Evolutionary conservation across 2,797 vertebrate genomes (phyloP).

Genomic region (Cyprinella venusta): DNA sequence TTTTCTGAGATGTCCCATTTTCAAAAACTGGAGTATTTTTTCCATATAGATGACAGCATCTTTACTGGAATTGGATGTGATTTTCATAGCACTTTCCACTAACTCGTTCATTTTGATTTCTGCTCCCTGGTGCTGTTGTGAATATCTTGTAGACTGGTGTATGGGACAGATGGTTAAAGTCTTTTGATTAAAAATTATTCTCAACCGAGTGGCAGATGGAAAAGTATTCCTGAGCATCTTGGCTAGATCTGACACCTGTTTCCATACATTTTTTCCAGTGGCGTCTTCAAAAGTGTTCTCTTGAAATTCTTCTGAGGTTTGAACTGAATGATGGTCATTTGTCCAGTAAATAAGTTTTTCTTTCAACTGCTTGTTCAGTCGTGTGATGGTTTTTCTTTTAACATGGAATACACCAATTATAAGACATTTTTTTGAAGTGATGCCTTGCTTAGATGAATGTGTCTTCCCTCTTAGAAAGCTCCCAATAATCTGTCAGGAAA

Average conservation of each 20-base stretch:
- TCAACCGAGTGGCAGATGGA: constrained; percentile 16
- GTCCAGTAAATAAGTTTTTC: background rate
- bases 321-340: background rate
- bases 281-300: background rate
- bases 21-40: constrained; percentile 5
- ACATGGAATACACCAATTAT: constrained; percentile 12
- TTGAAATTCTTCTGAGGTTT: constrained; percentile 7
- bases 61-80: constrained; percentile 5
- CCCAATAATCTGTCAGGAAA: constrained; percentile 3
- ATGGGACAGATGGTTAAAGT: constrained; percentile 35
- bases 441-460: constrained; percentile 11
- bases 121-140: constrained; percentile 7
- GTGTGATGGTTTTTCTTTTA: constrained; percentile 7
- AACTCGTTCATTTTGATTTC: constrained; percentile 6
- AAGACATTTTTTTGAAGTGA: constrained; percentile 9
- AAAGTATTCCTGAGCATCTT: background rate
- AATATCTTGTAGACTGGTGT: constrained; percentile 15
- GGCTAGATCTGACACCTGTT: constrained; percentile 15
- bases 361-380: background rate
- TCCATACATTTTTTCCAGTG: background rate
- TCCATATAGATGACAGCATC: background rate
- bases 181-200: constrained; percentile 32
- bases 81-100: background rate
- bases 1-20: background rate
- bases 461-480: background rate